These are phyloP conservation scores for Alca torda DNA, from an alignment of 2,797 vertebrate species.

Conservation along the genomic window DNA sequence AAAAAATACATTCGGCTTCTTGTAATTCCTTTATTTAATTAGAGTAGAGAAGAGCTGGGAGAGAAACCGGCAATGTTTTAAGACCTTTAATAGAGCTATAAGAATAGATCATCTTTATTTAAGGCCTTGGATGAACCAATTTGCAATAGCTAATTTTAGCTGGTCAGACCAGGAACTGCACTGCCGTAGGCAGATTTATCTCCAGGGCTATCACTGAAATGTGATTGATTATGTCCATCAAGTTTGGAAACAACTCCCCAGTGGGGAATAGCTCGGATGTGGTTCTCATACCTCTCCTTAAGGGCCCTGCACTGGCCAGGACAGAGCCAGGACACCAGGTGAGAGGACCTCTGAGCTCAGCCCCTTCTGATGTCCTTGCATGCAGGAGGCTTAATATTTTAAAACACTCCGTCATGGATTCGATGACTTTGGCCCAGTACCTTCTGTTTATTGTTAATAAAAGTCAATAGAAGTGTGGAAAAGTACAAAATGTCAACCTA, in stretches of 20 bases:
- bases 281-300: background rate
- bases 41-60: background rate
- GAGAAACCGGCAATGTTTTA: background rate
- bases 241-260: background rate
- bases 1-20: background rate
- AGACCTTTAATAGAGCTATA: background rate
- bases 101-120: background rate
- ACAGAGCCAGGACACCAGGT: background rate
- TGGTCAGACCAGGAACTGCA: background rate
- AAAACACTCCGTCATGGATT: background rate
- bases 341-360: background rate
- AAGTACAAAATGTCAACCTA: conserved; percentile 45
- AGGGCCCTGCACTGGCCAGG: background rate
- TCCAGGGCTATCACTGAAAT: background rate
- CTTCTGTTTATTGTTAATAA: conserved; percentile 41
- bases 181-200: background rate
- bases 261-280: background rate
- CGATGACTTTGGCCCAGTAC: conserved; percentile 15
- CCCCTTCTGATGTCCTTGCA: background rate
- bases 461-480: conserved; percentile 37
- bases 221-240: background rate
- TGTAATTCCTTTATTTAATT: background rate
- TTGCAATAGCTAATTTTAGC: background rate
- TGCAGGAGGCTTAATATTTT: background rate
- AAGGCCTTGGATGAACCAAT: background rate